Evolutionary conservation across 1,140 invertebrate genomes (phyloP), one percentile per base, ranked within the genome.

Genomic region (Drosophila truncata): DNA sequence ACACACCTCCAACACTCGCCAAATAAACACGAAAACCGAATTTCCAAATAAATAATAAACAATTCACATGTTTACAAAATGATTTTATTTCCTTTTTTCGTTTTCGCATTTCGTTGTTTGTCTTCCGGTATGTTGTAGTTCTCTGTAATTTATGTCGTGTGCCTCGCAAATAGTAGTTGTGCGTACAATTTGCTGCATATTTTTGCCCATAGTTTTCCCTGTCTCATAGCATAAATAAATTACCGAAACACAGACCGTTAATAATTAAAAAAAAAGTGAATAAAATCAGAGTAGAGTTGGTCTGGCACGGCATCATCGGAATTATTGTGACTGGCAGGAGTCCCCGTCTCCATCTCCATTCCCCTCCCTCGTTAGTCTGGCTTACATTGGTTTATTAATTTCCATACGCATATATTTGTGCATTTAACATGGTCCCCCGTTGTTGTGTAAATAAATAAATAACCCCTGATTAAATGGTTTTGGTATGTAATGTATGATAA

Each of bases 321-420:
- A 55, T 44, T 55, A 54, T 55, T 63, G 60, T 63, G 55, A 42
- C 55, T 58, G 60, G 46, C 46, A 52, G 23, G 31, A 23, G 47
- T 31, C 20, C 1, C 47, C 47, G 2, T n/a, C 2, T 27, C 25
- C 47, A 23, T 13, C 9, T 46, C 39, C 35, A 60, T 8, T 13
- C 31, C 20, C 14, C 41, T 66, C n/a, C n/a, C n/a, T 37, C 47
- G 66, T 49, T 72, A 23, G 69, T 52, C 54, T 75, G 66, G 54
- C 72, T 84, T 73, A 58, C 41, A 59, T 60, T 66, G 71, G 57
- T 80, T 61, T 77, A 69, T 81, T 81, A 44, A 64, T 83, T 70
- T 35, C 29, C 33, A 67, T 74, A 46, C 37, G 65, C 54, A 61
- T 67, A 66, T 44, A 73, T 57, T 41, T 86, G 41, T 59, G 61